Evolutionary conservation across 2,113 vertebrate species (phyloP).

Genomic region (Cavia aperea): DNA sequence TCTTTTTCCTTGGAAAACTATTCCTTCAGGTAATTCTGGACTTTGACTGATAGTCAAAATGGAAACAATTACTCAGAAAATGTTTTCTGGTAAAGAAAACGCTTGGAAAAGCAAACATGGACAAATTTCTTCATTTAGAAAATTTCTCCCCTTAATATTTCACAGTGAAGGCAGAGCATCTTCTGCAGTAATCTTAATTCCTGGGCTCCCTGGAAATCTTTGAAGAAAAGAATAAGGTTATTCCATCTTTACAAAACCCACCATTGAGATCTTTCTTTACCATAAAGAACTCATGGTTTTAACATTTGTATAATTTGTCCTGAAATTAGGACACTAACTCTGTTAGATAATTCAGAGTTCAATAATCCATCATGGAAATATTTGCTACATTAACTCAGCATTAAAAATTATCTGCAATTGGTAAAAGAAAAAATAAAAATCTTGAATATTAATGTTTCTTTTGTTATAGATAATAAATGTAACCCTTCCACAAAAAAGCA

Average conservation of each 20-base stretch:
- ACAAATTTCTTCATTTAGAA: background rate
- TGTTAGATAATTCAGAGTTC: background rate
- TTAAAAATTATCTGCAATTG: background rate
- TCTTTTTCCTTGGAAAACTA: background rate
- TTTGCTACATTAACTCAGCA: background rate
- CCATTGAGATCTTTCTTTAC: background rate
- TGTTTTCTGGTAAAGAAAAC: background rate
- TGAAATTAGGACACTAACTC: constrained; percentile 2
- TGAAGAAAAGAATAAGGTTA: constrained; percentile 6
- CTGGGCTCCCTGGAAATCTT: background rate
- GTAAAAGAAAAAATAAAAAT: background rate
- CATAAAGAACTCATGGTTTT: background rate
- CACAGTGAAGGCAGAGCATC: background rate
- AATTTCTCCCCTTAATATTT: background rate
- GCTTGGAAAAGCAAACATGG: background rate
- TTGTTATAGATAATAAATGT: background rate
- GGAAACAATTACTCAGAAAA: constrained; percentile 30
- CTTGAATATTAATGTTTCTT: constrained; percentile 4
- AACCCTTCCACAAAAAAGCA: background rate
- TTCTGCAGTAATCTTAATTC: background rate
- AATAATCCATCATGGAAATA: background rate
- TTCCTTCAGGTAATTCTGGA: background rate
- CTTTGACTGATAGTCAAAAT: background rate
- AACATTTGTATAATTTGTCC: background rate
- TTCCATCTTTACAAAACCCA: background rate